phyloP scores from a whole-genome alignment of 35 echinoderm and acorn worm species.

The Ptychodera flava region DNA sequence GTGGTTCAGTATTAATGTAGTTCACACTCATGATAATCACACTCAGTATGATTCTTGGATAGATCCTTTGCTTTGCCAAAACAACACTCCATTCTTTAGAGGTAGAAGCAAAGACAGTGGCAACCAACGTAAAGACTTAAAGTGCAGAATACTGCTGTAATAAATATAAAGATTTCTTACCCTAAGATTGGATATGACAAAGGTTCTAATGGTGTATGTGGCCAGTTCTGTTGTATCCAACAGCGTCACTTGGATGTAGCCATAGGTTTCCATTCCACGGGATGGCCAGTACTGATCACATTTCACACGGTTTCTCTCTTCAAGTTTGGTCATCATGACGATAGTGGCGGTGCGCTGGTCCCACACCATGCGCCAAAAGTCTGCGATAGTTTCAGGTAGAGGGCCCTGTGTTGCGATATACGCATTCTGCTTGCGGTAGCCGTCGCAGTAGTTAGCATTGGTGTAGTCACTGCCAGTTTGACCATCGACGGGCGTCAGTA shows the following conservation, averaged over 20 bases:
- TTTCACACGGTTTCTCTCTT: slow-evolving; percentile 96
- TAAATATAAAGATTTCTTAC: too few species aligned
- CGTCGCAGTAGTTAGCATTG: slow-evolving; percentile 98
- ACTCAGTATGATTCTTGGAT: too few species aligned
- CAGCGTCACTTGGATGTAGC: slow-evolving; percentile 75
- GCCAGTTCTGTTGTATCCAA: slow-evolving; percentile 88
- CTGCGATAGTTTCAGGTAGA: slow-evolving; percentile 84
- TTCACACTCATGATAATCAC: too few species aligned
- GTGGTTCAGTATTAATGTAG: too few species aligned
- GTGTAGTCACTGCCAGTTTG: slow-evolving; percentile 90
- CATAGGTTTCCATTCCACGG: slow-evolving; percentile 79
- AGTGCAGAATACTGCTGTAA: too few species aligned
- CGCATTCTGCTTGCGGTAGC: slow-evolving; percentile 91
- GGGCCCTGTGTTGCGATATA: slow-evolving; percentile 97
- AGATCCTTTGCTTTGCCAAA: too few species aligned
- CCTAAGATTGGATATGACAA: slow-evolving; percentile 84
- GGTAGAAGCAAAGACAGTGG: too few species aligned
- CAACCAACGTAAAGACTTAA: too few species aligned
- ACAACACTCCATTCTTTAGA: too few species aligned
- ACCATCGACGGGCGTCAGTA: slow-evolving; percentile 62
- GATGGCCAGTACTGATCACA: slow-evolving; percentile 99
- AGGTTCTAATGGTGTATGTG: slow-evolving; percentile 82
- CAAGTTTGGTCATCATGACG: slow-evolving; percentile 98
- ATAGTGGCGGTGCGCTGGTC: slow-evolving; percentile 86
- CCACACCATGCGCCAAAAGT: slow-evolving; percentile 99